Evolutionary conservation across 2,113 vertebrate species (phyloP).

Genomic region (Urocitellus parryii): DNA sequence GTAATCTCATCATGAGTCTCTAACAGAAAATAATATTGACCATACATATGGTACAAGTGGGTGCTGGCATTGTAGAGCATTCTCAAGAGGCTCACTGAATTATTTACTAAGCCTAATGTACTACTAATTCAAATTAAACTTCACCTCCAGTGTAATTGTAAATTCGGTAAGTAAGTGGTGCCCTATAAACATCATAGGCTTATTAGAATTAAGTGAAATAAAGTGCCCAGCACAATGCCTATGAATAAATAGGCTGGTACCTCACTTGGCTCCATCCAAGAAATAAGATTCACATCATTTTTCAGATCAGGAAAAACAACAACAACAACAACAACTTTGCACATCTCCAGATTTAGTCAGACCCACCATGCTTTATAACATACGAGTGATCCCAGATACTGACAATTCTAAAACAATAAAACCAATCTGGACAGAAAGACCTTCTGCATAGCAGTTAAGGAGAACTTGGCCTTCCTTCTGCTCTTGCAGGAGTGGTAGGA

Average conservation of each 20-base stretch:
- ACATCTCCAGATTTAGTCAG: background rate
- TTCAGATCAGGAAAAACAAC: background rate
- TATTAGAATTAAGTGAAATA: conserved; percentile 61
- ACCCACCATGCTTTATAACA: background rate
- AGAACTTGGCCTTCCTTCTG: background rate
- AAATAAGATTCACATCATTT: background rate
- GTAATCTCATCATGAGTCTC: conserved; percentile 76
- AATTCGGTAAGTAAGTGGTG: conserved; percentile 66
- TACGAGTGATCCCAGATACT: background rate
- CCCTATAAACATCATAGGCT: conserved; percentile 20
- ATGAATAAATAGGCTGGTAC: background rate
- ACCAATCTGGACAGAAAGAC: background rate
- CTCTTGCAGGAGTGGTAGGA: background rate
- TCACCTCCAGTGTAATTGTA: conserved; percentile 67
- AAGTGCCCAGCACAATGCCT: background rate
- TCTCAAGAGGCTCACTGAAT: conserved; percentile 63
- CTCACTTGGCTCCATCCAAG: background rate
- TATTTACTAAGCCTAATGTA: conserved; percentile 71
- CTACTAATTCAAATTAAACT: conserved; percentile 77
- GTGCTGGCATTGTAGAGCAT: conserved; percentile 70
- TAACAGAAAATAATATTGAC: conserved; percentile 80
- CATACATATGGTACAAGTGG: conserved; percentile 72
- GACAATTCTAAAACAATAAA: background rate
- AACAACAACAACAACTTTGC: background rate
- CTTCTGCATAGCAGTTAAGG: fast-evolving